A percentile compares a stretch with the other conserved stretches of the same genome.
phyloP scores from a whole-genome alignment of 2,113 vertebrate genomes.

The Theropithecus gelada region DNA sequence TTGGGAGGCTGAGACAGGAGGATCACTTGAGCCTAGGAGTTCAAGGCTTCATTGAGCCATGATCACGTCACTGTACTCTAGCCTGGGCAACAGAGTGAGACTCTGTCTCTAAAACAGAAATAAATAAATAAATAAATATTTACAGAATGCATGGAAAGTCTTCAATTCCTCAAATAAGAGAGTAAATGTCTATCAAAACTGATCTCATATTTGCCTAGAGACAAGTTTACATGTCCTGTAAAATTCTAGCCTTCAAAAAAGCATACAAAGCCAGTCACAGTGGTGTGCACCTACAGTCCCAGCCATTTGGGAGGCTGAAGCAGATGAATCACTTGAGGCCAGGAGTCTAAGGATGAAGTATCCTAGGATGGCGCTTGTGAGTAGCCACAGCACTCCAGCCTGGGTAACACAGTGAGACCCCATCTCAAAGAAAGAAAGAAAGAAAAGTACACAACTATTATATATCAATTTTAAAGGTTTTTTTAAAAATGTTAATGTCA shows the following conservation, averaged over 20 bases:
- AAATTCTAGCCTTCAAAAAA: not conserved
- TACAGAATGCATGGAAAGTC: not conserved
- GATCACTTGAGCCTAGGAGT: too few relatives aligned
- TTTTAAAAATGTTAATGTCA: not conserved
- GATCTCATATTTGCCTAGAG: not conserved
- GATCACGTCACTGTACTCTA: too few relatives aligned
- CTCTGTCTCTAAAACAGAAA: too few relatives aligned
- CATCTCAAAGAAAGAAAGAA: not conserved
- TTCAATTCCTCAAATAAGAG: not conserved
- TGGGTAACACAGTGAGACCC: not conserved
- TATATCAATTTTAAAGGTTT: not conserved
- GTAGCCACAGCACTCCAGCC: not conserved
- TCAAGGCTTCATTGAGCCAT: too few relatives aligned
- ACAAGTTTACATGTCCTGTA: not conserved
- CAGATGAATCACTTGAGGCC: not conserved
- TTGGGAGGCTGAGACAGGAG: too few relatives aligned
- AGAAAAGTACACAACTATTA: not conserved
- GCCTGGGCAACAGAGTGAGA: too few relatives aligned
- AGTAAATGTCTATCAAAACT: not conserved
- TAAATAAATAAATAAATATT: not conserved
- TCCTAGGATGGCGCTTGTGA: not conserved
- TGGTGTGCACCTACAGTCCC: not conserved
- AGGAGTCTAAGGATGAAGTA: not conserved
- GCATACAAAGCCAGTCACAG: not conserved
- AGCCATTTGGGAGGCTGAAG: not conserved